A percentile compares a stretch with the other conserved stretches of the same genome.
Evolutionary conservation across 2,888 invertebrate species (phyloP).

Genomic region (Catotricha subobsoleta): DNA sequence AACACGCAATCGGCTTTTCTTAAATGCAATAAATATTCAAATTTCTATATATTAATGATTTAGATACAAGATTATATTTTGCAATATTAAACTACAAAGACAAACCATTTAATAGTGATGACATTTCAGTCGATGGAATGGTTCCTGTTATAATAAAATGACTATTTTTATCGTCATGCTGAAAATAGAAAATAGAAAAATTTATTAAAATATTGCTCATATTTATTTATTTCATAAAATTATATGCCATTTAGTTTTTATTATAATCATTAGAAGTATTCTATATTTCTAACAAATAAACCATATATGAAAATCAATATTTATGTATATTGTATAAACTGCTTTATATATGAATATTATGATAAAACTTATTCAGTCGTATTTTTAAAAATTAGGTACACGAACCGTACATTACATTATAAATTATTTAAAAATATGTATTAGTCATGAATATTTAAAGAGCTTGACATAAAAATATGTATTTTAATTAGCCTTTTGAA

Average conservation of each 20-base stretch:
- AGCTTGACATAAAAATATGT: no score
- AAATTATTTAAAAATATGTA: no score
- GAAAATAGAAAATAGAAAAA: constrained; percentile 5
- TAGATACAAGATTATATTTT: no score
- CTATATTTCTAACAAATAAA: not conserved
- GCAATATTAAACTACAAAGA: no score
- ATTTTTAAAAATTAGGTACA: no score
- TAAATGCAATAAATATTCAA: no score
- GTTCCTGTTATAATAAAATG: constrained; percentile 12
- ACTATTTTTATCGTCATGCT: constrained; percentile 11
- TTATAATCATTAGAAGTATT: not conserved
- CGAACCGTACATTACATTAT: no score
- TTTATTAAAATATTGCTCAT: not conserved
- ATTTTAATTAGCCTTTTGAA: no score
- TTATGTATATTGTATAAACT: not conserved
- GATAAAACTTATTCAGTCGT: no score
- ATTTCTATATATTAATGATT: no score
- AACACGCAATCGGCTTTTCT: no score
- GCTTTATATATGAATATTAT: not conserved
- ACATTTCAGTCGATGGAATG: constrained; percentile 8
- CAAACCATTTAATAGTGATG: constrained; percentile 5
- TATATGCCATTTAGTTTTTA: not conserved
- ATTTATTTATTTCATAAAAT: not conserved
- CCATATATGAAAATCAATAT: not conserved
- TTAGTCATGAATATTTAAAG: no score